A percentile compares a stretch with the other conserved stretches of the same genome.
Evolutionary conservation across 2,113 vertebrate species (phyloP).

Genomic region (Candoia aspera): DNA sequence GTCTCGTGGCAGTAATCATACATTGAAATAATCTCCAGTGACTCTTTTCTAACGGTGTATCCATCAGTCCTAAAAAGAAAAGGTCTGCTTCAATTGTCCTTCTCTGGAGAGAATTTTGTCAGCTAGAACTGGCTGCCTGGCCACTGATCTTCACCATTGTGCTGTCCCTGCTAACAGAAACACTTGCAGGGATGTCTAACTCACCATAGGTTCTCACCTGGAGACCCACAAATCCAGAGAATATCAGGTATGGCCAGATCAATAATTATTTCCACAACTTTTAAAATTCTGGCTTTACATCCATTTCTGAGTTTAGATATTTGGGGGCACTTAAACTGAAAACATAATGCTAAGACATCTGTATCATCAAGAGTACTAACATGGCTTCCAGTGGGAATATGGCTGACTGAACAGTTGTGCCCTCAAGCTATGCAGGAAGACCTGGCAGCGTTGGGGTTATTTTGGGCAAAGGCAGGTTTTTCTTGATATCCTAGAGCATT

Average conservation of each 20-base stretch:
- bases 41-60: neutral
- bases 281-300: neutral
- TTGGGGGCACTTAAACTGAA: neutral
- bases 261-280: neutral
- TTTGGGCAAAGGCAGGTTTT: no score
- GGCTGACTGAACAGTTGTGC: no score
- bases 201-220: no score
- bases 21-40: neutral
- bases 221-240: neutral
- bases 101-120: no score
- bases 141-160: no score
- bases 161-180: no score
- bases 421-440: no score
- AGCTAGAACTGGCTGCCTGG: no score
- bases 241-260: neutral
- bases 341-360: neutral
- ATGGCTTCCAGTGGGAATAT: no score
- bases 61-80: neutral
- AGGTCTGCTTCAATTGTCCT: neutral
- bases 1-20: neutral
- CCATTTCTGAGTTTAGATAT: neutral
- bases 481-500: no score
- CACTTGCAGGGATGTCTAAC: no score
- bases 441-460: no score
- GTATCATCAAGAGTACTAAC: neutral